A percentile compares a stretch with the other conserved stretches of the same genome.
Evolutionary conservation across 1,140 invertebrate species (phyloP).

Genomic region (Leptinotarsa defecta): DNA sequence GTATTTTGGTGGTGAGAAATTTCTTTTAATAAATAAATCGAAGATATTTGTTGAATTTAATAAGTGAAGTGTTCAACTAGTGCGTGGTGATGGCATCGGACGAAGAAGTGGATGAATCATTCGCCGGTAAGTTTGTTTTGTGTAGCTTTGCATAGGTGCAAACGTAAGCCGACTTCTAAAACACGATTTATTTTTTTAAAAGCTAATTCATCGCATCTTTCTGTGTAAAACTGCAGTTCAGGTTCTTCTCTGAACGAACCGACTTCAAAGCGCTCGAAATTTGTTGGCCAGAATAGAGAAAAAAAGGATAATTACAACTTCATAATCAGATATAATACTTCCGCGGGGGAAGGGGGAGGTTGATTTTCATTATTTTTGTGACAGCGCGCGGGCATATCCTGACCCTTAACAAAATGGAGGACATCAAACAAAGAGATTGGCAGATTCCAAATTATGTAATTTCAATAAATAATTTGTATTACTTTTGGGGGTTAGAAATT

Average conservation of each 20-base stretch:
- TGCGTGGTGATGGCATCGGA: slow-evolving; percentile 69
- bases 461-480: slow-evolving; percentile 29
- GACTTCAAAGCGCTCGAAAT: not conserved
- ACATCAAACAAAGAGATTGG: slow-evolving; percentile 71
- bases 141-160: slow-evolving; percentile 37
- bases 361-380: slow-evolving; percentile 60
- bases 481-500: slow-evolving; percentile 49
- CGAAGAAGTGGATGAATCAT: slow-evolving; percentile 77
- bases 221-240: not conserved
- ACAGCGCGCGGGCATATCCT: slow-evolving; percentile 58
- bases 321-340: slow-evolving; percentile 49
- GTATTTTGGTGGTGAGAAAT: too few species aligned
- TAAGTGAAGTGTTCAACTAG: not conserved
- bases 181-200: slow-evolving; percentile 35
- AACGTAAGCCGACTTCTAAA: slow-evolving; percentile 43
- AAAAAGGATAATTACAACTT: slow-evolving; percentile 44
- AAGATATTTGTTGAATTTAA: not conserved
- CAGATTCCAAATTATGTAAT: slow-evolving; percentile 54
- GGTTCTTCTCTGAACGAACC: not conserved
- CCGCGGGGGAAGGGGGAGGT: slow-evolving; percentile 46
- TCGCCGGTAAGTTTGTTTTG: slow-evolving; percentile 69
- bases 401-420: slow-evolving; percentile 72
- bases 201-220: slow-evolving; percentile 16
- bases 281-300: not conserved
- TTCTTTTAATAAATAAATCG: too few species aligned